phyloP scores from a whole-genome alignment of 2,113 vertebrate species.

The Rhinolophus sinicus region DNA sequence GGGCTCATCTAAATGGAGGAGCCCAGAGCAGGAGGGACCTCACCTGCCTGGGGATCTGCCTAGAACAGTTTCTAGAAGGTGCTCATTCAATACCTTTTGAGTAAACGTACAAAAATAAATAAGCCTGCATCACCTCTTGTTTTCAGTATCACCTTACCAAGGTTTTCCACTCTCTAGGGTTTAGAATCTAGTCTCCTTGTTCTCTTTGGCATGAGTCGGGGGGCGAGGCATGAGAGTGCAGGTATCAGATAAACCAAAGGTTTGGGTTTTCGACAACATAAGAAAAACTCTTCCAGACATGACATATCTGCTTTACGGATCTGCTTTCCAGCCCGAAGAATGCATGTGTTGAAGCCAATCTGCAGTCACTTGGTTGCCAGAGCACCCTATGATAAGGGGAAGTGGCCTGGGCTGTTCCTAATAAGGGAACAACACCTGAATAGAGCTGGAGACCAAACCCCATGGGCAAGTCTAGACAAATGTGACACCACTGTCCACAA shows the following conservation, averaged over 20 bases:
- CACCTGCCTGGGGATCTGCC: neutral
- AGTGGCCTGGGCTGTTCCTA: neutral
- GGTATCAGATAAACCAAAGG: slow-evolving; percentile 23
- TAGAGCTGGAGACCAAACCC: neutral
- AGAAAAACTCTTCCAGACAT: slow-evolving; percentile 21
- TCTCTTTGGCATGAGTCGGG: neutral
- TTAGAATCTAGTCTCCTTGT: neutral
- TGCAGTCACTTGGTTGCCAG: neutral
- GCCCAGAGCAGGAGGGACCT: neutral
- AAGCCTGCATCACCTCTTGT: neutral
- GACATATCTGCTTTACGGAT: neutral
- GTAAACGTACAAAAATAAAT: slow-evolving; percentile 17
- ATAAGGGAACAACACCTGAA: neutral
- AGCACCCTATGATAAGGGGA: neutral
- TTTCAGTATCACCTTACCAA: neutral
- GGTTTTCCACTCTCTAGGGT: neutral
- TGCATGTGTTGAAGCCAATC: neutral
- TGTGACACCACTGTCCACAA: neutral
- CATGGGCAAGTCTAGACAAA: neutral
- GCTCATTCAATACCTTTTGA: neutral
- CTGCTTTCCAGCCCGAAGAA: slow-evolving; percentile 40
- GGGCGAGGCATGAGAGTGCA: neutral
- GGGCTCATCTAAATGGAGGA: neutral
- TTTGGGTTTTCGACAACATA: neutral
- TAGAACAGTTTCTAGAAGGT: neutral